phyloP scores from a whole-genome alignment of 2,888 invertebrate species.

The Hyppa rectilinea region DNA sequence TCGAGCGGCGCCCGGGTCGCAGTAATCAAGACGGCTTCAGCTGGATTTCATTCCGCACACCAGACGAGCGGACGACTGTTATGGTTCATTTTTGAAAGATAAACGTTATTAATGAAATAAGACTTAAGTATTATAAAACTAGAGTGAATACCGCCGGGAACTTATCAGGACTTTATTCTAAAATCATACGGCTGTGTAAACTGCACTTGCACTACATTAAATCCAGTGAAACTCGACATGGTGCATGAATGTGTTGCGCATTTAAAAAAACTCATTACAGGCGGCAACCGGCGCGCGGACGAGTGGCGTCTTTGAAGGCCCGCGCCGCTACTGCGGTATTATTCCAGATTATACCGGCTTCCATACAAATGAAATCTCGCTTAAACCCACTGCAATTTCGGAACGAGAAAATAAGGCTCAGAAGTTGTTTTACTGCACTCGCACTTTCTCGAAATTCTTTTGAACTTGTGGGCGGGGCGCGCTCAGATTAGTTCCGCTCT shows the following conservation, averaged over 20 bases:
- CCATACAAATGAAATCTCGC: constrained; percentile 91
- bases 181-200: constrained; percentile 72
- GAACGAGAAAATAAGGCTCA: constrained; percentile 89
- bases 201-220: constrained; percentile 79
- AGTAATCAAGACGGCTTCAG: constrained; percentile 89
- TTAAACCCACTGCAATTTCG: constrained; percentile 90
- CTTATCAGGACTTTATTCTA: constrained; percentile 53
- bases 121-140: constrained; percentile 61
- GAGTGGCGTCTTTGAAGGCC: constrained; percentile 90
- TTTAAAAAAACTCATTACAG: constrained; percentile 90
- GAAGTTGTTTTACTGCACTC: constrained; percentile 87
- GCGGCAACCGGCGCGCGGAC: constrained; percentile 86
- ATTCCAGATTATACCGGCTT: constrained; percentile 90
- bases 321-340: constrained; percentile 88
- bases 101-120: constrained; percentile 65
- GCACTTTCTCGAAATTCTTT: constrained; percentile 84
- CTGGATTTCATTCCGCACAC: constrained; percentile 85
- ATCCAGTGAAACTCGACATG: constrained; percentile 80
- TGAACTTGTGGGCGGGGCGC: constrained; percentile 70
- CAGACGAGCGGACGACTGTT: constrained; percentile 77
- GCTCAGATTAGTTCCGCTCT: constrained; percentile 58
- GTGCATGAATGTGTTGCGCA: constrained; percentile 88
- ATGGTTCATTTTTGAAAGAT: constrained; percentile 74
- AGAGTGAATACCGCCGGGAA: constrained; percentile 30
- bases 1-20: constrained; percentile 83